Evolutionary conservation across 2,888 invertebrate genomes (phyloP).

Genomic region (Mythimna loreyi): DNA sequence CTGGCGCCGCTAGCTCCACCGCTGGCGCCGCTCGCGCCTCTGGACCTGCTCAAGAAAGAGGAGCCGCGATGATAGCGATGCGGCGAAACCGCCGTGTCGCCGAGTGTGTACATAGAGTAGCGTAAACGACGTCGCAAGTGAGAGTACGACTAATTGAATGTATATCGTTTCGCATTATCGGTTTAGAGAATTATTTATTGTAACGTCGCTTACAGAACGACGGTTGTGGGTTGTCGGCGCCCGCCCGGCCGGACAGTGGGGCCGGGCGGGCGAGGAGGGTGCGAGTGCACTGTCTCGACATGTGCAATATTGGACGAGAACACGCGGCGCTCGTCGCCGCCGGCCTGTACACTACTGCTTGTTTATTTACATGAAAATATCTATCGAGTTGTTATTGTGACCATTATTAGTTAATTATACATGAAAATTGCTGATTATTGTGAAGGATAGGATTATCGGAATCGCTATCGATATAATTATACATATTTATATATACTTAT

Average conservation of each 20-base stretch:
- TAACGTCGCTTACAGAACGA: conserved; percentile 80
- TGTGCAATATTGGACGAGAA: conserved; percentile 86
- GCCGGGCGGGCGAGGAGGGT: conserved; percentile 69
- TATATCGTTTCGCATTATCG: conserved; percentile 84
- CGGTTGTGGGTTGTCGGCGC: conserved; percentile 56
- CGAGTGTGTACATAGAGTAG: conserved; percentile 75
- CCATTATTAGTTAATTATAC: conserved; percentile 91
- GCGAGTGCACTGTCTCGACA: conserved; percentile 75
- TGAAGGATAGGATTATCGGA: conserved; percentile 87
- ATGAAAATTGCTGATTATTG: conserved; percentile 86
- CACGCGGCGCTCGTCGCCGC: conserved; percentile 76
- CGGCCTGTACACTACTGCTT: conserved; percentile 86
- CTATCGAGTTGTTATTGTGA: conserved; percentile 90
- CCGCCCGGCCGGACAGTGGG: conserved; percentile 67
- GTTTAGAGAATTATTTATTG: conserved; percentile 89
- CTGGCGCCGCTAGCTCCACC: conserved; percentile 89
- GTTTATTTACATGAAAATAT: conserved; percentile 90
- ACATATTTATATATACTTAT: conserved; percentile 91
- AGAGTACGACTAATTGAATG: conserved; percentile 78
- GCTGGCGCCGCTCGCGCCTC: conserved; percentile 86
- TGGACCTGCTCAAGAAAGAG: conserved; percentile 92
- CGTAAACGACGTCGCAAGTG: conserved; percentile 76
- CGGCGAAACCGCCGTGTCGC: conserved; percentile 62
- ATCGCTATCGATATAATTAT: conserved; percentile 90
- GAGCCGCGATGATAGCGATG: conserved; percentile 89